These are phyloP conservation scores for Clinocottus analis DNA, from an alignment of 2,113 vertebrate genomes.

Conservation along the genomic window DNA sequence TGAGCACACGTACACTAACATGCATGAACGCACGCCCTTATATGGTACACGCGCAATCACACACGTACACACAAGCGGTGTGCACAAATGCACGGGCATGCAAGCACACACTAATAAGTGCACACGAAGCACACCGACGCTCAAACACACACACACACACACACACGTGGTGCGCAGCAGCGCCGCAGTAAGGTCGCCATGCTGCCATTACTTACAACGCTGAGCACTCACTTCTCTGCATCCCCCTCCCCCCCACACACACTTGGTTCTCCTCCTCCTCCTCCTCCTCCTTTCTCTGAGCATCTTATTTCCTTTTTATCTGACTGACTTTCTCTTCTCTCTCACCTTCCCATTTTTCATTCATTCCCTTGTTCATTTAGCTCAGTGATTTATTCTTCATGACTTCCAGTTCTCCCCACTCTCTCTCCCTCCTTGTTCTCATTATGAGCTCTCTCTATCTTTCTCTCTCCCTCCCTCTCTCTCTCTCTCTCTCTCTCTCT, in stretches of 20 bases:
- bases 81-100: background rate
- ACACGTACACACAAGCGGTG: background rate
- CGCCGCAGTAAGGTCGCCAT: constrained; percentile 57
- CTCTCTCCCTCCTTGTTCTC: constrained; percentile 19
- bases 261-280: background rate
- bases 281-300: constrained; percentile 3
- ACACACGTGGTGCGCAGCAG: constrained; percentile 17
- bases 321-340: constrained; percentile 31
- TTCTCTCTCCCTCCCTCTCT: background rate
- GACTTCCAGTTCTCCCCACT: constrained; percentile 45
- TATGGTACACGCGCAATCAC: background rate
- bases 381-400: constrained; percentile 66
- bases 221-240: constrained; percentile 52
- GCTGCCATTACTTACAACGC: constrained; percentile 59
- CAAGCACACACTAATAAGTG: background rate
- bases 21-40: background rate
- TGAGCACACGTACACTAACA: background rate
- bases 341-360: constrained; percentile 43
- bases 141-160: constrained; percentile 6
- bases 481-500: background rate
- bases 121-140: background rate
- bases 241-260: constrained; percentile 4
- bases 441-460: background rate
- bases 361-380: constrained; percentile 62
- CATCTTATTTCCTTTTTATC: constrained; percentile 34